Conservation (phyloP, 1,140 invertebrate species). For the Achatina immaculata region DNA sequence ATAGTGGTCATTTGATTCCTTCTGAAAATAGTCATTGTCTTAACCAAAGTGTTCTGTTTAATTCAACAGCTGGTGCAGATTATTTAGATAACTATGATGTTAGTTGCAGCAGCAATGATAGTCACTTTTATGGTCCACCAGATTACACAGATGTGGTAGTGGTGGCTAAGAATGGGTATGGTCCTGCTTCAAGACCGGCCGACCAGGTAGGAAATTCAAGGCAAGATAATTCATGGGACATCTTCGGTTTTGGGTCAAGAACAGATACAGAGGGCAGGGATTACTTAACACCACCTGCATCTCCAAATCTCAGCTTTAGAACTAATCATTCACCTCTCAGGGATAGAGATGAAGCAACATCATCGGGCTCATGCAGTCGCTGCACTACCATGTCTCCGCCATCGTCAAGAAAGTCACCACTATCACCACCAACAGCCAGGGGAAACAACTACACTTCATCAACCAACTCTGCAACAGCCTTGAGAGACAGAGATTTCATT, state of each 20-base stretch:
- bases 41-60: not conserved
- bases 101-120: constrained; percentile 4
- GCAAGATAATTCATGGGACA: not conserved
- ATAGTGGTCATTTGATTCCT: constrained; percentile 21
- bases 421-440: not conserved
- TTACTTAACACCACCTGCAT: constrained; percentile 27
- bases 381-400: not conserved
- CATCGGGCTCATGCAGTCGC: not conserved
- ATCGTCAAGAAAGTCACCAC: not conserved
- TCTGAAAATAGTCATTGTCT: not conserved
- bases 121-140: not conserved
- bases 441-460: not conserved
- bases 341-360: constrained; percentile 2
- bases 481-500: constrained; percentile 32
- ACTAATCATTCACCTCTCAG: not conserved
- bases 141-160: constrained; percentile 27
- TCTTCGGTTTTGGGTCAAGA: constrained; percentile 15
- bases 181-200: not conserved
- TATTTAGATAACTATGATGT: not conserved
- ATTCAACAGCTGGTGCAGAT: constrained; percentile 6
- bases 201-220: not conserved
- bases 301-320: constrained; percentile 28
- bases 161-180: constrained; percentile 28
- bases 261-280: not conserved
- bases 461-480: constrained; percentile 12